Percentiles rank a stretch among this genome's conserved stretches.
Evolutionary conservation across 2,113 vertebrate genomes (phyloP).

Genomic region (Nicator chloris): DNA sequence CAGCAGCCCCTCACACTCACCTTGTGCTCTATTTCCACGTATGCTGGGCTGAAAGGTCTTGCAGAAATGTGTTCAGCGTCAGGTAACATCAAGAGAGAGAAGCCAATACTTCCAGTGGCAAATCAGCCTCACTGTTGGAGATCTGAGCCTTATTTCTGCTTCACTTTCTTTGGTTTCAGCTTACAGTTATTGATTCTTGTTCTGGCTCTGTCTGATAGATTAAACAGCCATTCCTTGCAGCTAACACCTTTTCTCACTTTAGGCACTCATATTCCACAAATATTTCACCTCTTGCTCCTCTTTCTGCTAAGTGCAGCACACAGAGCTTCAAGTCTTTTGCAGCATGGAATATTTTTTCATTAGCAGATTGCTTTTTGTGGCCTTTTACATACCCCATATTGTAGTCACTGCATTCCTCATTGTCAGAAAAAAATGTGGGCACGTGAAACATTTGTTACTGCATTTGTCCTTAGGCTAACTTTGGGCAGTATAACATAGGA

Average conservation of each 20-base stretch:
- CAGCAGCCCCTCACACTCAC: neutral
- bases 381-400: neutral
- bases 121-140: neutral
- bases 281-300: slow-evolving; percentile 27
- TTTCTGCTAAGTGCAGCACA: neutral
- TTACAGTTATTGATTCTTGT: slow-evolving; percentile 27
- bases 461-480: neutral
- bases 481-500: neutral
- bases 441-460: neutral
- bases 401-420: neutral
- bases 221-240: slow-evolving; percentile 25
- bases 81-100: neutral
- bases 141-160: slow-evolving; percentile 1
- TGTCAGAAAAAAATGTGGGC: neutral
- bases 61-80: neutral
- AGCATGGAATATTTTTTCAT: neutral
- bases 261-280: neutral
- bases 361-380: neutral
- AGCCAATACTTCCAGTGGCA: neutral
- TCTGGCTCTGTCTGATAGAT: slow-evolving; percentile 7
- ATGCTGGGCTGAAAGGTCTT: neutral
- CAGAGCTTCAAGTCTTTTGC: neutral
- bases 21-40: neutral
- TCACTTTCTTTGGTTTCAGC: slow-evolving; percentile 28
- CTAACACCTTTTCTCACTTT: neutral